Evolutionary conservation across 2,888 invertebrate genomes (phyloP), one percentile per base, ranked within the genome.

Genomic region (Sinohyriopsis cumingii): DNA sequence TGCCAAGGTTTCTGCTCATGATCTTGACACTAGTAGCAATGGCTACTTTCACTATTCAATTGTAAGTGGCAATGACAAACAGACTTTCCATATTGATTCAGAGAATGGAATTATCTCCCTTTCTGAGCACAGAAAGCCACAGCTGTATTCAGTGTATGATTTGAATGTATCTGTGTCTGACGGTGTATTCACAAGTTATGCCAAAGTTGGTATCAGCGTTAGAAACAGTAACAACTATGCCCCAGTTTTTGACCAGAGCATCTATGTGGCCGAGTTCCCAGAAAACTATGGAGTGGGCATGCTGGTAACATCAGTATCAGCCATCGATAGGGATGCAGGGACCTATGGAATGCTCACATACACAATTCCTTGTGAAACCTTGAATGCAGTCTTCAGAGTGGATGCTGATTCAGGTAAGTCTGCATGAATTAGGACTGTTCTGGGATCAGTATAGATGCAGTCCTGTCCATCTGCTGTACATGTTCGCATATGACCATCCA

Each of bases 131-230:
- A 93, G 95, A 75, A 94, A 94, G 86, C 94, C 94, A 81, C 93
- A 93, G 6, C 93, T 94, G 64, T 91, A 92, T 77, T 92, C 93
- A 65, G 91, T 92, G 67, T 93, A 94, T 85, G 91, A 93, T 72
- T 92, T 98, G 72, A 98, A 98, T 91, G 94, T 98, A 55, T 97
- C 97, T 1, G 98, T 96, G 57, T 95, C 96, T 68, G 98, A 99
- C 91, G 98, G 98, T 55, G 96, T 98, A 56, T 97, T 96, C 91
- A 96, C 96, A 12, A 95, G 94, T 78, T 97, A 95, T 90, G 94
- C 96, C 1, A 82, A 88, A 56, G 89, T 92, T 15, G 79, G 79
- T n/a, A 78, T 89, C 25, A 76, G 69, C 18, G 86, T 89, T 28
- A 74, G 80, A 20, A 83, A 80, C 69, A 84, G 95, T 74, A 97